A percentile compares a stretch with the other conserved stretches of the same genome.
Evolutionary conservation across 2,113 vertebrate genomes (phyloP).

Genomic region (Heterochromis multidens): DNA sequence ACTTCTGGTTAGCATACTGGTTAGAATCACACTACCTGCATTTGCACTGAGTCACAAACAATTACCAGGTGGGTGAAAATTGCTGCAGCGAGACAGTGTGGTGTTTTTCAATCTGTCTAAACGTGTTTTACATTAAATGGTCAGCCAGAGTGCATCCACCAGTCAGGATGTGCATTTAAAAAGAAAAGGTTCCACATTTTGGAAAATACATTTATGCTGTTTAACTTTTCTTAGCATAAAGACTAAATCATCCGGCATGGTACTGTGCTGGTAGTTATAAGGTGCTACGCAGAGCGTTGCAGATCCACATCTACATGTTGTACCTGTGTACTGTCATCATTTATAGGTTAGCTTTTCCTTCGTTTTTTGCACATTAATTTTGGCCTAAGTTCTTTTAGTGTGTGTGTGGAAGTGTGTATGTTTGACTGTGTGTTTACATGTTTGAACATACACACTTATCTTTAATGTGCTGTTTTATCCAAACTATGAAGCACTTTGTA

Average conservation of each 20-base stretch:
- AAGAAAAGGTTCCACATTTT: not conserved
- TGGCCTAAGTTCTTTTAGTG: no score
- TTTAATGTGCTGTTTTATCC: not conserved
- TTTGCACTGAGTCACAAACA: not conserved
- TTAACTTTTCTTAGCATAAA: not conserved
- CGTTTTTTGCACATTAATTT: no score
- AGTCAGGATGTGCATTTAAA: not conserved
- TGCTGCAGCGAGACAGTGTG: not conserved
- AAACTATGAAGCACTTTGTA: not conserved
- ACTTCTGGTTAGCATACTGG: not conserved
- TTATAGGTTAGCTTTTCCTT: no score
- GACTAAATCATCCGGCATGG: no score
- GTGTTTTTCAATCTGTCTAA: not conserved
- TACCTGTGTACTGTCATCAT: no score
- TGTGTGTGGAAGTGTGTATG: no score
- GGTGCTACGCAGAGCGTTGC: not conserved
- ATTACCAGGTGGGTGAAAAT: not conserved
- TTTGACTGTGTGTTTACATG: no score
- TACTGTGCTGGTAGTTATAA: not conserved
- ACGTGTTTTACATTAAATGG: not conserved
- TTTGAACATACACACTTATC: not conserved
- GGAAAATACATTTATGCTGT: not conserved
- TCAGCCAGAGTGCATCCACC: not conserved
- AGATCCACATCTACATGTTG: no score
- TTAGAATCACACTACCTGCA: not conserved